Base-by-base conservation (phyloP, 2,888 invertebrate species). In the Drosophila conformis region DNA sequence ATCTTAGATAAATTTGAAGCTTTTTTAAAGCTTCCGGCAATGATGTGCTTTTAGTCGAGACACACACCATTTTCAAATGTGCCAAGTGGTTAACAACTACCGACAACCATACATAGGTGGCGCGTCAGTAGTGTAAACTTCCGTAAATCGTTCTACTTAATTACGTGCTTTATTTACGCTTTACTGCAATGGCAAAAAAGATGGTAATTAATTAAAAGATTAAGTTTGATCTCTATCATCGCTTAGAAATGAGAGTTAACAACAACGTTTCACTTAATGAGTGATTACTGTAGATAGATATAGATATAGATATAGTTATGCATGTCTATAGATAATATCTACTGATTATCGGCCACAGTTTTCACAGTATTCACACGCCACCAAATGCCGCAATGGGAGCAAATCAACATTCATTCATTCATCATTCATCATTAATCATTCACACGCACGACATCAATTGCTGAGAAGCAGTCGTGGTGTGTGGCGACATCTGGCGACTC, bases 401-500 rank as follows among this genome's bases (percentile, higher is more conserved):
- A 75, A 58, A 51, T 68, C 51, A 35, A 25, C 6, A 52, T 66
- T 31, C 51, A 29, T 27, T 27, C 49, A 58, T 49, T 64, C 51
- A 21, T 27, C 15, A 52, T 53, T 48, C 48, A 18, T 18, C n/a
- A 52, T 53, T 48, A 27, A 18, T 18, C n/a, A 49, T 67, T 74
- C 73, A 73, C 73, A 74, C 69, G 75, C 75, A 73, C 58, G 62
- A 49, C 60, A 74, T 61, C 64, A 64, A 64, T 70, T 61, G 56
- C 51, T 51, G 36, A 46, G 63, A 27, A 29, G 52, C 48, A n/a
- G 11, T 27, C 27, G 49, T 10, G 27, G 27, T 29, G 29, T 49
- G 70, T 76, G 73, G 76, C 77, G 76, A 73, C 76, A 77, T 73
- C 77, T 76, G 52, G 54, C 73, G 76, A 56, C 71, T 36, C 18